Base-by-base conservation (phyloP, 92 coral and sea anemone species). In the Porites rus region DNA sequence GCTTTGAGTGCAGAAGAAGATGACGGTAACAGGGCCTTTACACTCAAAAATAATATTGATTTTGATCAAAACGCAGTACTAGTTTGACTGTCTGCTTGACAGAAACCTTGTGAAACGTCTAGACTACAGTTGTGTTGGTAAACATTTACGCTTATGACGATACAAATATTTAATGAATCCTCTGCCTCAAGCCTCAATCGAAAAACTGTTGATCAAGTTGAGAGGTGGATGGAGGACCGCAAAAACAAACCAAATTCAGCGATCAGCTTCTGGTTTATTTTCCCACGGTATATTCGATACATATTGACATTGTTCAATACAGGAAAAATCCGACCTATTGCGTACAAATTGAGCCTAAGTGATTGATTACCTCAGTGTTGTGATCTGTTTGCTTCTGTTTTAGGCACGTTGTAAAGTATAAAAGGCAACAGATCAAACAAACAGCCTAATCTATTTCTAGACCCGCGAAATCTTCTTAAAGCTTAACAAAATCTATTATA, bases 201-300 rank as follows among this genome's bases (percentile, higher is more conserved):
- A 10, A 62, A 46, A 9, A 31, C 50, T 72, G 5, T 73, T 50
- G 73, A 46, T 64, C 70, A 65, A 69, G 71, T 46, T 62, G 7
- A 12, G 68, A 62, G 52, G 11, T 38, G 46, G 74, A 17, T 68
- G 38, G 9, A 31, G 61, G 51, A 58, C 66, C 14, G 10, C 14
- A 63, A 60, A 18, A 31, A 72, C 22, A 72, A 74, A 74, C 9
- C 73, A 83, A 74, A 52, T 74, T 74, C 54, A 60, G 28, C 72
- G 24, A 83, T 20, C 80, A 59, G 52, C 63, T 50, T 20, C 63
- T 63, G 64, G 79, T 74, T 83, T 83, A 83, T 74, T 83, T 83
- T 83, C 87, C 87, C 87, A 83, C 87, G 87, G 87, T 83, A 83
- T 75, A 83, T 83, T 83, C 71, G 87, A 83, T 83, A 79, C 80